Percentiles rank a stretch among this genome's conserved stretches.
Conservation (phyloP, 2,113 vertebrate species). For the Desmodus rotundus region DNA sequence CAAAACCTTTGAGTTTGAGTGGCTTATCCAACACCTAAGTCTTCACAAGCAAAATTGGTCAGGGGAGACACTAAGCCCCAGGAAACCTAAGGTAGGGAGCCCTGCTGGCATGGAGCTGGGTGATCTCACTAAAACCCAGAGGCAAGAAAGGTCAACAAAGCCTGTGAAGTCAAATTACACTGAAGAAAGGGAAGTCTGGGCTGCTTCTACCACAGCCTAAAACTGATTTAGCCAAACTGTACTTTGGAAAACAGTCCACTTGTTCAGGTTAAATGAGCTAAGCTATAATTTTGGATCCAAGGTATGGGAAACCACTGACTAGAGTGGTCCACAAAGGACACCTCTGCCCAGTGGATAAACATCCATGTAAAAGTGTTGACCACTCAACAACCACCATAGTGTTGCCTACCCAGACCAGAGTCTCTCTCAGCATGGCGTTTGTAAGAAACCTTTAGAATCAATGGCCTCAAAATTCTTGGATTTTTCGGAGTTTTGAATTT, state of each 20-base stretch:
- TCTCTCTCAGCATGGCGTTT: background rate
- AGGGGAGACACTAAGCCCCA: background rate
- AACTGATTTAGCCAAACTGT: background rate
- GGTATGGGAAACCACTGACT: background rate
- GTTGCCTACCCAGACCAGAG: fast-evolving
- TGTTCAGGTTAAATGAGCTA: background rate
- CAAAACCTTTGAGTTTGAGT: background rate
- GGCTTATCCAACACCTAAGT: background rate
- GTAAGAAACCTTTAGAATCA: background rate
- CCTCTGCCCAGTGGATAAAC: background rate
- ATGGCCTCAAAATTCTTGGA: background rate
- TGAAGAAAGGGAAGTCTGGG: background rate
- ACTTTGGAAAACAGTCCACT: background rate
- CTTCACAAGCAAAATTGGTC: background rate
- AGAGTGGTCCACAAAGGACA: background rate
- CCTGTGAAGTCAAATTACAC: background rate
- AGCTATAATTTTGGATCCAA: background rate
- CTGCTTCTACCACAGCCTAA: background rate
- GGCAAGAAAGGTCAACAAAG: background rate
- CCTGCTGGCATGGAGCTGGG: background rate
- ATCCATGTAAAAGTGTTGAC: background rate
- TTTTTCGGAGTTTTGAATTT: background rate
- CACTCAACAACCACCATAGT: background rate
- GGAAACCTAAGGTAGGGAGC: background rate
- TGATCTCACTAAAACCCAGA: background rate